A percentile compares a stretch with the other conserved stretches of the same genome.
Evolutionary conservation across 2,888 invertebrate species (phyloP).

Genomic region (Trichopoda pennipes): DNA sequence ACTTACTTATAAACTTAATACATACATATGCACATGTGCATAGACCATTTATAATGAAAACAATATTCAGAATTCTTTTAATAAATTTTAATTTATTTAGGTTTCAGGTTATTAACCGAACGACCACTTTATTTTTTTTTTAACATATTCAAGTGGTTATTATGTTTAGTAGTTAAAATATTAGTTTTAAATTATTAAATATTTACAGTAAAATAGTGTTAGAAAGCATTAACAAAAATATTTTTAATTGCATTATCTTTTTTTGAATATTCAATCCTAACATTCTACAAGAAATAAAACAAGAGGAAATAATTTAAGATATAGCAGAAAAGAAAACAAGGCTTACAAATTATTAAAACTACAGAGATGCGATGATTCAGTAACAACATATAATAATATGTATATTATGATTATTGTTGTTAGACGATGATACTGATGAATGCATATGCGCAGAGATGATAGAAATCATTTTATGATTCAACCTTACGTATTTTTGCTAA

Average conservation of each 20-base stretch:
- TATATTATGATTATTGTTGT: slow-evolving; percentile 12
- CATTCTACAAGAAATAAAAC: slow-evolving; percentile 35
- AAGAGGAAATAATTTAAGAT: slow-evolving; percentile 29
- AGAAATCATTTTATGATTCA: slow-evolving; percentile 69
- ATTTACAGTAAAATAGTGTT: slow-evolving; percentile 51
- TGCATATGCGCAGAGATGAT: slow-evolving; percentile 23
- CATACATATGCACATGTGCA: too few species aligned
- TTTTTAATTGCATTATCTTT: slow-evolving; percentile 27
- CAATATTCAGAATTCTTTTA: slow-evolving; percentile 4
- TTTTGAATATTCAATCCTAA: slow-evolving; percentile 48
- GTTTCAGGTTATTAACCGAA: slow-evolving; percentile 49
- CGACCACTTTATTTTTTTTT: slow-evolving; percentile 44
- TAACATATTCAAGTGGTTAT: slow-evolving; percentile 52
- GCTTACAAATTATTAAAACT: slow-evolving; percentile 50
- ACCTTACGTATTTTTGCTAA: slow-evolving; percentile 75
- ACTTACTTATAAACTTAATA: too few species aligned
- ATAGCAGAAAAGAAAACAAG: slow-evolving; percentile 27
- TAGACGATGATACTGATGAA: slow-evolving; percentile 12
- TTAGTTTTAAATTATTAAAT: slow-evolving; percentile 46
- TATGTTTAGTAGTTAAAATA: slow-evolving; percentile 21
- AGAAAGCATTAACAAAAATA: slow-evolving; percentile 24
- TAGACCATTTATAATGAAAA: slow-evolving; percentile 11
- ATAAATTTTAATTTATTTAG: slow-evolving; percentile 53
- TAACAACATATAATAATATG: too few species aligned
- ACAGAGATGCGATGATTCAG: slow-evolving; percentile 39